Base-by-base conservation (phyloP, 1,140 invertebrate species). In the Ectropis grisescens region DNA sequence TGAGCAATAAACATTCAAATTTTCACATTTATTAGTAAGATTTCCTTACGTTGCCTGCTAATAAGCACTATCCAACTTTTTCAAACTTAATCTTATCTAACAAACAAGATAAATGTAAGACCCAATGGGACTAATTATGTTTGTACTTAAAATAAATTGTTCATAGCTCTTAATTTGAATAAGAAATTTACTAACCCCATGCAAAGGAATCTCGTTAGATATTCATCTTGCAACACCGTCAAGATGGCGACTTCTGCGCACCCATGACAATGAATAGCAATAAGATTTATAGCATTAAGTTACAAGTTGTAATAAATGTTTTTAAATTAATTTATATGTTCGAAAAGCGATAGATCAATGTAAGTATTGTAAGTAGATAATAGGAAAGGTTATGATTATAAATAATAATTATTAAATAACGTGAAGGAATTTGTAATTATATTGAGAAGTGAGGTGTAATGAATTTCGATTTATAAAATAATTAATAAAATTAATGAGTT, bases 401-500 rank as follows among this genome's bases (percentile, higher is more conserved):
- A 19, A 19, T 19, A 8, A 72, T 61, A 68, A 70, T 71, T 72
- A 68, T 59, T 67, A 66, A 66, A 54, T 71, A 70, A 69, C 50
- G 53, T 61, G 49, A 78, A 74, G 69, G 71, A 72, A 79, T 80
- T 80, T 80, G 75, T 80, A 80, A 76, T 56, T 74, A 76, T 79
- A 68, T 60, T 46, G 55, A 57, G 59, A 60, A 59, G 62, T n/a
- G 57, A 65, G 66, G 58, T 80, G 75, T 76, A 80, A 71, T 79
- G 71, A 80, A 70, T 76, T 80, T 76, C 68, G 54, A 80, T 80
- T 80, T 80, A 80, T 76, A 75, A 78, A 76, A 72, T 67, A 69
- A 76, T 74, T 79, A 75, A 79, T n/a, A n/a, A 76, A 76, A 79
- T 74, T 79, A 74, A 79, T 58, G 74, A 79, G 74, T 79, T 79